These are phyloP conservation scores for Antheraea yamamai DNA, from an alignment of 2,888 invertebrate genomes.

Conservation along the genomic window DNA sequence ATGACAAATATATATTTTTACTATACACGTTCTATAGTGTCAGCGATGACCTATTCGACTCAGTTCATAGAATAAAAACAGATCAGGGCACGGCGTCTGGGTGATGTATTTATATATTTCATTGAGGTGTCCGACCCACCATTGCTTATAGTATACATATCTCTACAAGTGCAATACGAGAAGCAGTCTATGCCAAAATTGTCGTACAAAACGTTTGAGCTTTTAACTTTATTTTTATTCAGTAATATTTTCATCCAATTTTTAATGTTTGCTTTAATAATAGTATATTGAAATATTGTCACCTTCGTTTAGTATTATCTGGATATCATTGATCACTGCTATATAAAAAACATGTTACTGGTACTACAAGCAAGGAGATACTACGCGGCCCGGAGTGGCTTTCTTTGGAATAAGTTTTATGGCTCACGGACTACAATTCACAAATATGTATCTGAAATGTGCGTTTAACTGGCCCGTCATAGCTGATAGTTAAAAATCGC, in stretches of 20 bases:
- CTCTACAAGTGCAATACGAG: constrained; percentile 29
- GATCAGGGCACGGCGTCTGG: constrained; percentile 58
- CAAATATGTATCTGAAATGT: too few species aligned
- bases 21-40: neutral
- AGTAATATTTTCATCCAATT: neutral
- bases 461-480: too few species aligned
- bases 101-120: constrained; percentile 64
- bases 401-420: too few species aligned
- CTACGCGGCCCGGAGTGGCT: too few species aligned
- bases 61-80: constrained; percentile 56
- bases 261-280: neutral
- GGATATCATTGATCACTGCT: too few species aligned
- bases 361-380: too few species aligned
- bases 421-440: too few species aligned
- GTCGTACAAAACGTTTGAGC: neutral
- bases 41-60: constrained; percentile 26
- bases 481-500: too few species aligned
- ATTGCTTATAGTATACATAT: constrained; percentile 27
- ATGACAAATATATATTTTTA: neutral
- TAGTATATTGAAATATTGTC: too few species aligned
- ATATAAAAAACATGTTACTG: too few species aligned
- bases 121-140: constrained; percentile 49
- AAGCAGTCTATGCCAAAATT: neutral
- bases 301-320: too few species aligned
- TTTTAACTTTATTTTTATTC: neutral